Evolutionary conservation across 2,888 invertebrate species (phyloP).

Genomic region (Bellardia pandia): DNA sequence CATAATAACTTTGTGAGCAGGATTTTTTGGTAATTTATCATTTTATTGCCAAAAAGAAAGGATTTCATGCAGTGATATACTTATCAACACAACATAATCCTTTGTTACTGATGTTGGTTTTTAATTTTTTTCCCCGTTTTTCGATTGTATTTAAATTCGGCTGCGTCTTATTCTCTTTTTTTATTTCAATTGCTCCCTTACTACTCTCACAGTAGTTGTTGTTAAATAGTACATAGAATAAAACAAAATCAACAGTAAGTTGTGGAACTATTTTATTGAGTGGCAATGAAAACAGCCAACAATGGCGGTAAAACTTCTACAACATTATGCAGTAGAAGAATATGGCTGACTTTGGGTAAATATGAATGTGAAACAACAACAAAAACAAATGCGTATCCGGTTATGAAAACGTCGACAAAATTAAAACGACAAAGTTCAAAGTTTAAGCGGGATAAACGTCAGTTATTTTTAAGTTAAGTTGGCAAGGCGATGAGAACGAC

Average conservation of each 20-base stretch:
- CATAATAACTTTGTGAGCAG: conserved; percentile 18
- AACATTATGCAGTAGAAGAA: conserved; percentile 49
- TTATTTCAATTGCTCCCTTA: conserved; percentile 10
- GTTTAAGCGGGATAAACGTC: conserved; percentile 83
- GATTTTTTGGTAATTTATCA: conserved; percentile 64
- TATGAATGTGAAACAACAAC: conserved; percentile 4
- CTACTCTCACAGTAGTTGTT: background rate
- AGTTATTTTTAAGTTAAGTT: conserved; percentile 76
- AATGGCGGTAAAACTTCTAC: conserved; percentile 72
- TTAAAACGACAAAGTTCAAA: conserved; percentile 84
- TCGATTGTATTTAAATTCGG: conserved; percentile 9
- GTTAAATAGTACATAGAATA: conserved; percentile 30
- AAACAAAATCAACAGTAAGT: conserved; percentile 19
- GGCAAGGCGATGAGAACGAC: conserved; percentile 68
- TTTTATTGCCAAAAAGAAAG: conserved; percentile 42
- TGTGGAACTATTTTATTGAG: conserved; percentile 67
- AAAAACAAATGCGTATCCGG: conserved; percentile 81
- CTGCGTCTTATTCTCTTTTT: conserved; percentile 34
- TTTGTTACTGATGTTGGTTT: conserved; percentile 55
- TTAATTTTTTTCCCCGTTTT: background rate
- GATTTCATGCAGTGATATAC: conserved; percentile 47
- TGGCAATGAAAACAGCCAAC: conserved; percentile 71
- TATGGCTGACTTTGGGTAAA: conserved; percentile 52
- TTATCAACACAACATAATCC: conserved; percentile 64
- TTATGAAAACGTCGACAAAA: conserved; percentile 77